Conservation (phyloP, 2,113 vertebrate genomes). For the Notiomystis cincta region DNA sequence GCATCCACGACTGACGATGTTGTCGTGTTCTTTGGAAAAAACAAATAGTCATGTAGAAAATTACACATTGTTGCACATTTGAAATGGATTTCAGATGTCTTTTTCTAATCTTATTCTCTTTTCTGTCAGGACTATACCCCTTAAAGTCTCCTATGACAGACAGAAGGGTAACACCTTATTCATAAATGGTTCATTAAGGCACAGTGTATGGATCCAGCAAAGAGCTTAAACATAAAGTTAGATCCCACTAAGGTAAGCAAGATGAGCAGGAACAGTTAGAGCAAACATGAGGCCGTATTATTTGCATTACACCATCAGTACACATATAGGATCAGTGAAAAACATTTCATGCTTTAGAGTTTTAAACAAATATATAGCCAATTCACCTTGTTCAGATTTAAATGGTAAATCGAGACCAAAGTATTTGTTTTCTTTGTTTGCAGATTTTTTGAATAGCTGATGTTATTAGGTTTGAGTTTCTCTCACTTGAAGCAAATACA, state of each 20-base stretch:
- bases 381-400: not conserved
- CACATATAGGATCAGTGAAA: not conserved
- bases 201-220: not conserved
- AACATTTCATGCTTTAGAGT: not conserved
- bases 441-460: not conserved
- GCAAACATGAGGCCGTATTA: not conserved
- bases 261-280: not conserved
- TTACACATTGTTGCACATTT: not conserved
- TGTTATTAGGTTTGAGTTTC: not conserved
- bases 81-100: not conserved
- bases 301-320: not conserved
- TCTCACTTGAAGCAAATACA: not conserved
- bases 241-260: not conserved
- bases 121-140: not conserved
- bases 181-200: not conserved
- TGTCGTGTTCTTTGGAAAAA: not conserved
- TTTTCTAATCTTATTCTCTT: not conserved
- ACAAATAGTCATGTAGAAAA: not conserved
- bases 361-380: not conserved
- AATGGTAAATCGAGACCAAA: not conserved
- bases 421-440: not conserved
- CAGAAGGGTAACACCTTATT: not conserved
- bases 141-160: not conserved
- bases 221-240: not conserved
- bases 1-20: not conserved